A percentile compares a stretch with the other conserved stretches of the same genome.
Evolutionary conservation across 2,797 vertebrate species (phyloP).

Genomic region (Psittacula derbiana): DNA sequence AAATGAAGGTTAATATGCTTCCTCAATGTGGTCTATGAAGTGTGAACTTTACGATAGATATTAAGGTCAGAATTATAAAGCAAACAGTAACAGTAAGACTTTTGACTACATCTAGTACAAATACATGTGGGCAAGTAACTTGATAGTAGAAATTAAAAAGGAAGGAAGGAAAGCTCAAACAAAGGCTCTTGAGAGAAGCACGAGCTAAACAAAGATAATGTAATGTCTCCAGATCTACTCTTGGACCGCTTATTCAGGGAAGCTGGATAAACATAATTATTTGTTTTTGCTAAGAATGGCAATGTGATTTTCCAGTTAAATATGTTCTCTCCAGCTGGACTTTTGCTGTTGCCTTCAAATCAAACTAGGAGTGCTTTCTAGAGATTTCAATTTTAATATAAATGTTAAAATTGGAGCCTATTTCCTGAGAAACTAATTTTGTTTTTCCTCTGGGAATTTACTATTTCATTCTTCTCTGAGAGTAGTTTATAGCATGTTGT

Average conservation of each 20-base stretch:
- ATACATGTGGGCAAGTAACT: background rate
- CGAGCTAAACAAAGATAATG: slow-evolving; percentile 7
- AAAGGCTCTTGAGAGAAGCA: background rate
- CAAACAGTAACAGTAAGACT: background rate
- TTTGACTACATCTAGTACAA: background rate
- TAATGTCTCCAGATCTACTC: background rate
- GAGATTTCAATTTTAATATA: background rate
- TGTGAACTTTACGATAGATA: background rate
- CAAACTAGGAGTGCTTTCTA: background rate
- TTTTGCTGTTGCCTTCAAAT: background rate
- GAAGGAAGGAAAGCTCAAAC: background rate
- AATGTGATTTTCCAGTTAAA: background rate
- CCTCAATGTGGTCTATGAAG: background rate
- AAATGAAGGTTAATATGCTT: background rate
- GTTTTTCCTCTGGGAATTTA: background rate
- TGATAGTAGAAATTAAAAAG: background rate
- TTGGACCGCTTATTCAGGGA: background rate
- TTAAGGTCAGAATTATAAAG: slow-evolving; percentile 32
- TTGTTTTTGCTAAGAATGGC: background rate
- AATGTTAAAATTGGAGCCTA: background rate
- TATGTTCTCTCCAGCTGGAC: background rate
- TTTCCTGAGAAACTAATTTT: background rate
- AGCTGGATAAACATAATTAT: background rate
- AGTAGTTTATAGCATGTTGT: background rate
- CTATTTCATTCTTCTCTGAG: background rate